A percentile compares a stretch with the other conserved stretches of the same genome.
phyloP scores from a whole-genome alignment of 2,888 invertebrate species.

The Cordilura impudica region DNA sequence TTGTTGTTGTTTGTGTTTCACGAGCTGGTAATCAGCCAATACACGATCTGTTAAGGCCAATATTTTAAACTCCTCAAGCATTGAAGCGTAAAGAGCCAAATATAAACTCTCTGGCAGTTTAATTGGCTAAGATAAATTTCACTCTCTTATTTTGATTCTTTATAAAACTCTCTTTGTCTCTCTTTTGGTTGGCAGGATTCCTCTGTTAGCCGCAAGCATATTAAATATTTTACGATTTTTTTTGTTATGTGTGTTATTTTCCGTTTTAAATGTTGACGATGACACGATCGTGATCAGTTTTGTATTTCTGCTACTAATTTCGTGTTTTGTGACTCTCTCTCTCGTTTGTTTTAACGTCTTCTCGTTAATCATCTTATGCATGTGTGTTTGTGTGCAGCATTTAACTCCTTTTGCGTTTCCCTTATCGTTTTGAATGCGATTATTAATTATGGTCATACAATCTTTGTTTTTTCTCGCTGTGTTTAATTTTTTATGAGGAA shows the following conservation, averaged over 20 bases:
- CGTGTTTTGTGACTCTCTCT: conserved; percentile 45
- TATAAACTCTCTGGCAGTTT: conserved; percentile 17
- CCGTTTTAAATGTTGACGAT: conserved; percentile 53
- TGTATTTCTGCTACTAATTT: conserved; percentile 53
- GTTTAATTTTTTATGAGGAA: conserved; percentile 23
- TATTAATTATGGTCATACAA: conserved; percentile 57
- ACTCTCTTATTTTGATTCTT: conserved; percentile 3
- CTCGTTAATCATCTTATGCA: conserved; percentile 11
- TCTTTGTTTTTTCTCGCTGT: conserved; percentile 48
- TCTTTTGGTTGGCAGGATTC: conserved; percentile 16
- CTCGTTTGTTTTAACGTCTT: conserved; percentile 41
- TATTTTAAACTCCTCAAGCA: neutral
- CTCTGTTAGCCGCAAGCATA: conserved; percentile 13
- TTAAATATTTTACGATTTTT: conserved; percentile 33
- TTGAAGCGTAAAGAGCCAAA: neutral
- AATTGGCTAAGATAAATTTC: conserved; percentile 36
- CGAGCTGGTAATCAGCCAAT: conserved; percentile 49
- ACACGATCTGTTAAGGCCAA: conserved; percentile 37
- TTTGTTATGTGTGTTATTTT: conserved; percentile 61
- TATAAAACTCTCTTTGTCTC: neutral
- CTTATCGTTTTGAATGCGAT: conserved; percentile 37
- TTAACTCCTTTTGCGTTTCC: conserved; percentile 41
- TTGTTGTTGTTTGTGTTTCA: conserved; percentile 18
- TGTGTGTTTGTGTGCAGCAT: neutral
- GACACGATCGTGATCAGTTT: conserved; percentile 50